Conservation (phyloP, 2,888 invertebrate species). For the Eupithecia abbreviata region DNA sequence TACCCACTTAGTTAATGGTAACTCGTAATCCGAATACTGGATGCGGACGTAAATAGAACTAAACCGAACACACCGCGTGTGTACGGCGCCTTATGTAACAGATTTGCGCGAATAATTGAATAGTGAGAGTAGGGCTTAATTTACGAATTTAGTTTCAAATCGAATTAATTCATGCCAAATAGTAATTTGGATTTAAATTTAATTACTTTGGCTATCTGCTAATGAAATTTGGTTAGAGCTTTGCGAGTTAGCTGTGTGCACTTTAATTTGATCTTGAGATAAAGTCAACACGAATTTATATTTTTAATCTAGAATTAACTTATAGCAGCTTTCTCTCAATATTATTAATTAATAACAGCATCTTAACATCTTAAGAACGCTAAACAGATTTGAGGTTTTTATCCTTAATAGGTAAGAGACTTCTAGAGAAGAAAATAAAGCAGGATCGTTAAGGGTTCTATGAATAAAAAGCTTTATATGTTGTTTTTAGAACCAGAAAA, state of each 20-base stretch:
- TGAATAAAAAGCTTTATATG: not conserved
- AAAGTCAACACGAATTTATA: slow-evolving; percentile 7
- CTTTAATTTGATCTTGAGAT: slow-evolving; percentile 10
- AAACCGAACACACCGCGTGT: slow-evolving; percentile 29
- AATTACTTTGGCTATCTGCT: slow-evolving; percentile 27
- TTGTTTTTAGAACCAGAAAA: not conserved
- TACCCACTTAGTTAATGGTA: not conserved
- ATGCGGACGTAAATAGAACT: slow-evolving; percentile 3
- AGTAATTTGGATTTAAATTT: slow-evolving; percentile 30
- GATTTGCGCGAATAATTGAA: slow-evolving; percentile 43
- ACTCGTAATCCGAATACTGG: not conserved
- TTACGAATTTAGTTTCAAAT: slow-evolving; percentile 33
- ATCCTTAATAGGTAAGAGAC: not conserved
- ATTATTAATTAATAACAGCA: not conserved
- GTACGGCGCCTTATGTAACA: slow-evolving; percentile 47
- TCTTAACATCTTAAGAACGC: not conserved
- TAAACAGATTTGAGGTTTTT: not conserved
- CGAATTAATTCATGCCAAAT: slow-evolving; percentile 32
- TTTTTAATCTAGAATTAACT: slow-evolving; percentile 11
- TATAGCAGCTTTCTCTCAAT: not conserved
- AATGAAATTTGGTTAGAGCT: slow-evolving; percentile 22
- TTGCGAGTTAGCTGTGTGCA: slow-evolving; percentile 15
- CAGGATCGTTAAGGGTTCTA: not conserved
- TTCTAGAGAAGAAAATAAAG: not conserved
- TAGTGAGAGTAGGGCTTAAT: slow-evolving; percentile 38